phyloP scores from a whole-genome alignment of 2,888 invertebrate species.

The Cerastis leucographa region DNA sequence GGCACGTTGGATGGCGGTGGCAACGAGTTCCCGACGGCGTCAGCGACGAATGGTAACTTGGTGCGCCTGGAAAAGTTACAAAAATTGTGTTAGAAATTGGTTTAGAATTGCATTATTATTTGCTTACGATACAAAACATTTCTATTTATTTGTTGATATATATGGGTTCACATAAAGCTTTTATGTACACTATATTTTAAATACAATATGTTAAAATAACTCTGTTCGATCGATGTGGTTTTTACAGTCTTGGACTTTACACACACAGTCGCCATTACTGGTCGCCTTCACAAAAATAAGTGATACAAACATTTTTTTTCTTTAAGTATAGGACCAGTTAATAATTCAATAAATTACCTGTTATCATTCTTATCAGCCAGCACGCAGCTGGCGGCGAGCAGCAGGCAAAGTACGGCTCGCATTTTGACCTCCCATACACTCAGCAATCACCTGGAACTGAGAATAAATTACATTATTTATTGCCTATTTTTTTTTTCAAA shows the following conservation, averaged over 20 bases:
- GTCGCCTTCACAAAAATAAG: too few species aligned
- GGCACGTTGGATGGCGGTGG: slow-evolving; percentile 91
- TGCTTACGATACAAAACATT: not conserved
- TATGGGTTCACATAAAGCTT: too few species aligned
- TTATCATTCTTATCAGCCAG: slow-evolving; percentile 79
- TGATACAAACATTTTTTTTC: not conserved
- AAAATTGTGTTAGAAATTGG: slow-evolving; percentile 13
- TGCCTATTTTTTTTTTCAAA: not conserved
- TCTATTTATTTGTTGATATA: not conserved
- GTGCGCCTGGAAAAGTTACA: slow-evolving; percentile 80
- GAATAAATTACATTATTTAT: slow-evolving; percentile 39
- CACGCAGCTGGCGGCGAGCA: slow-evolving; percentile 75
- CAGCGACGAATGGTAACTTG: slow-evolving; percentile 91
- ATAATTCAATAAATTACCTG: slow-evolving; percentile 70
- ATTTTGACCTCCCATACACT: slow-evolving; percentile 79
- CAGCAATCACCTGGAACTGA: slow-evolving; percentile 79
- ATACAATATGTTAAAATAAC: too few species aligned
- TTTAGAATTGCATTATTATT: not conserved
- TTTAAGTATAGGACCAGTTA: not conserved
- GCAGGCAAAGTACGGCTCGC: slow-evolving; percentile 76
- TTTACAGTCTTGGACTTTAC: too few species aligned
- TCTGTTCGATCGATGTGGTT: too few species aligned
- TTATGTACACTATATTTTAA: too few species aligned
- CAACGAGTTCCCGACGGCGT: slow-evolving; percentile 92
- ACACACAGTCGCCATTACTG: too few species aligned